phyloP scores from a whole-genome alignment of 92 coral and sea anemone species.

The Nematostella vectensis region DNA sequence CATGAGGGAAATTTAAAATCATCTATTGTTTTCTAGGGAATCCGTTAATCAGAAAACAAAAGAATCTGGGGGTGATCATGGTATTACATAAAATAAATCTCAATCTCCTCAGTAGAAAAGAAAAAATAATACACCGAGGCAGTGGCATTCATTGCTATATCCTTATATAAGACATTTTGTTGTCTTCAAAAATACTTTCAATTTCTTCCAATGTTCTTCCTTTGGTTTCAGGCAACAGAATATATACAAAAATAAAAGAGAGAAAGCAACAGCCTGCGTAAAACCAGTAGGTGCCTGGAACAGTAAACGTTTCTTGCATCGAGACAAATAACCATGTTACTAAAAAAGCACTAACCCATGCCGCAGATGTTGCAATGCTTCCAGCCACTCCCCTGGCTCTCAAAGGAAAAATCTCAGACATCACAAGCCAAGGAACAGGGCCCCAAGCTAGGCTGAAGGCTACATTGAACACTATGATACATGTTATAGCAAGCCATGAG shows the following conservation, averaged over 20 bases:
- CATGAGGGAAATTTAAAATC: no score
- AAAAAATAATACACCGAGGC: no score
- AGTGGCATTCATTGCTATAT: background rate
- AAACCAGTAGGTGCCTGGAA: conserved; percentile 75
- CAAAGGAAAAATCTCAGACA: conserved; percentile 85
- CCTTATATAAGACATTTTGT: background rate
- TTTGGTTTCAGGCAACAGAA: conserved; percentile 81
- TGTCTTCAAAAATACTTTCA: conserved; percentile 52
- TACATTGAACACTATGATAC: conserved; percentile 37
- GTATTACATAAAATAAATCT: no score
- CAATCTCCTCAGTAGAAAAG: no score
- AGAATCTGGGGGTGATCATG: no score
- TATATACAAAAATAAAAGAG: conserved; percentile 60
- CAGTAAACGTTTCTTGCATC: conserved; percentile 32
- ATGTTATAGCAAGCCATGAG: conserved; percentile 64
- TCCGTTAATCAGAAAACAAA: no score
- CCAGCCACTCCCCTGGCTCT: conserved; percentile 81
- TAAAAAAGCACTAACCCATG: conserved; percentile 58
- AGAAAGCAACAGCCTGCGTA: conserved; percentile 55
- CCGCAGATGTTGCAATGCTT: conserved; percentile 56
- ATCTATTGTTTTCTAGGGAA: no score
- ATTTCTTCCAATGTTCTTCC: conserved; percentile 87
- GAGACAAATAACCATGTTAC: conserved; percentile 53
- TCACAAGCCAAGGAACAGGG: conserved; percentile 87
- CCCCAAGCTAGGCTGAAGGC: conserved; percentile 84